Percentiles rank a stretch among this genome's conserved stretches.
Conservation (phyloP, 2,113 vertebrate genomes). For the Chinchilla lanigera region DNA sequence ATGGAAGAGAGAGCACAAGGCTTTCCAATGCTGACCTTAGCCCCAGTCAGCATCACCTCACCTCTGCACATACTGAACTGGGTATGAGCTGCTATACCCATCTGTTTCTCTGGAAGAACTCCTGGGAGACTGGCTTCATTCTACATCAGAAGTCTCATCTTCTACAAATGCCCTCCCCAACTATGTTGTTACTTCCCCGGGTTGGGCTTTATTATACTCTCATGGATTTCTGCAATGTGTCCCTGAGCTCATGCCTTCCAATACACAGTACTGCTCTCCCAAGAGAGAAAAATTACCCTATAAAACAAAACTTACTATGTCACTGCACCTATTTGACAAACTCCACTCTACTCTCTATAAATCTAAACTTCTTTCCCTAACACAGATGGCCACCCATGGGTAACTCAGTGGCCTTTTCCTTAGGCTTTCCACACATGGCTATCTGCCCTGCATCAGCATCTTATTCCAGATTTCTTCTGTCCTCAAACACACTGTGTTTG, state of each 20-base stretch:
- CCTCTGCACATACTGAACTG: no score
- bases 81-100: not conserved
- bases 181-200: not conserved
- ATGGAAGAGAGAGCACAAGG: not conserved
- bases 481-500: not conserved
- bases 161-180: not conserved
- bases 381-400: not conserved
- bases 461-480: not conserved
- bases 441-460: no score
- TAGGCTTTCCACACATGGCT: not conserved
- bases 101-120: not conserved
- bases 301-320: not conserved
- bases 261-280: not conserved
- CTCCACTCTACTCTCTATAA: not conserved
- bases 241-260: not conserved
- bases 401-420: not conserved
- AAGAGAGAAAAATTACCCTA: not conserved
- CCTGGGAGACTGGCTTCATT: not conserved
- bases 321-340: not conserved
- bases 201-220: not conserved
- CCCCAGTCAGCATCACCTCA: no score
- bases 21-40: not conserved
- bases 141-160: not conserved
- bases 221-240: not conserved
- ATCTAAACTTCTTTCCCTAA: not conserved